phyloP scores from a whole-genome alignment of 1,140 invertebrate genomes.

The Bombus vancouverensis region DNA sequence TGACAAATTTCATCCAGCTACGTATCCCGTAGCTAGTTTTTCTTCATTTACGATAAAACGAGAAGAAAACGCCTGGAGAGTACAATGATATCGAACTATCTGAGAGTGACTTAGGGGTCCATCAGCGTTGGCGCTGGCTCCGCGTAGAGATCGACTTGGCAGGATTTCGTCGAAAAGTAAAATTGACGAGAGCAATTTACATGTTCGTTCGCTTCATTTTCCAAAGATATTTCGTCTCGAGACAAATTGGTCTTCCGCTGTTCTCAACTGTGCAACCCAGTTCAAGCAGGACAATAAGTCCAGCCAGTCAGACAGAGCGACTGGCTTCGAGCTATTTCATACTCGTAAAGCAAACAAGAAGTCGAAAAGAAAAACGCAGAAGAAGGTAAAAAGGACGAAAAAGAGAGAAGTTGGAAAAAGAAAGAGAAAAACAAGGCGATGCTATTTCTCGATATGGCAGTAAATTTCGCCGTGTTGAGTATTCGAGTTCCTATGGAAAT shows the following conservation, averaged over 20 bases:
- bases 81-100: not conserved
- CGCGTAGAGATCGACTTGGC: not conserved
- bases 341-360: not conserved
- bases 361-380: not conserved
- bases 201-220: conserved; percentile 41
- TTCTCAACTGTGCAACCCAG: not conserved
- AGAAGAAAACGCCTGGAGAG: not conserved
- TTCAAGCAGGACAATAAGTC: conserved; percentile 8
- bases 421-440: not conserved
- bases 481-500: conserved; percentile 36
- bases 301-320: not conserved
- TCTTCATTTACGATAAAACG: not conserved
- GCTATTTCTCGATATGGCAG: conserved; percentile 7
- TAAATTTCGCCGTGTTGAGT: conserved; percentile 27
- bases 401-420: not conserved
- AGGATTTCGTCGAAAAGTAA: not conserved
- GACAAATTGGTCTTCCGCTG: conserved; percentile 18
- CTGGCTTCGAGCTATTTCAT: not conserved
- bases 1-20: no score
- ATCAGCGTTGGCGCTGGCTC: conserved; percentile 11
- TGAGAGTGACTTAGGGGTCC: not conserved
- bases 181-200: conserved; percentile 46
- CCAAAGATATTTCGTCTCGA: conserved; percentile 17
- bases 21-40: no score
- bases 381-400: not conserved